Evolutionary conservation across 2,888 invertebrate genomes (phyloP).

Genomic region (Pinctada fucata): DNA sequence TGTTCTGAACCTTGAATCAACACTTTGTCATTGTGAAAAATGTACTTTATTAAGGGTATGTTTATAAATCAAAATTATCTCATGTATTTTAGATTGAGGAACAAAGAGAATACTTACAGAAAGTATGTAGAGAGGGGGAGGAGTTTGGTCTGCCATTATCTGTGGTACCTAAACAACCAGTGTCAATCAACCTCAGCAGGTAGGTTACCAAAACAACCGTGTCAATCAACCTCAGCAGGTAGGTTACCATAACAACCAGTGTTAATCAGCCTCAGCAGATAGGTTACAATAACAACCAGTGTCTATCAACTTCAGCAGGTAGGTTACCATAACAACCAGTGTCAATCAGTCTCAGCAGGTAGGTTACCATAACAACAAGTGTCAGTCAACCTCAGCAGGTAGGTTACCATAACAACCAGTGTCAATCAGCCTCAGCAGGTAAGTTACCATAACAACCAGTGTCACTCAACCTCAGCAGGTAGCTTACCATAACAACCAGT

Average conservation of each 20-base stretch:
- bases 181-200: slow-evolving; percentile 74
- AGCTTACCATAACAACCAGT: slow-evolving; percentile 74
- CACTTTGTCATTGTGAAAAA: no score
- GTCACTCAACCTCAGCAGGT: no score
- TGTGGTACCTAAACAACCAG: slow-evolving; percentile 72
- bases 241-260: slow-evolving; percentile 66
- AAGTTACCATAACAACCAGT: not conserved
- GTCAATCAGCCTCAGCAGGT: no score
- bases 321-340: slow-evolving; percentile 3
- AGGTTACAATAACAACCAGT: slow-evolving; percentile 66
- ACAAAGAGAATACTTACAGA: slow-evolving; percentile 71
- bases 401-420: not conserved
- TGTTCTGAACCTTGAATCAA: no score
- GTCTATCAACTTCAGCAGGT: slow-evolving; percentile 74
- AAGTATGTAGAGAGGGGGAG: slow-evolving; percentile 70
- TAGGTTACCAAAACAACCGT: slow-evolving; percentile 69
- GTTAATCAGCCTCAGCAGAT: slow-evolving; percentile 74
- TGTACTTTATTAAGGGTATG: no score
- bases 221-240: slow-evolving; percentile 74
- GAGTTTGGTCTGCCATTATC: slow-evolving; percentile 71
- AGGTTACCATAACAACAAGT: not conserved
- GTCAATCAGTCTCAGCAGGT: no score
- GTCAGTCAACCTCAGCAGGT: no score
- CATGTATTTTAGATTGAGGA: slow-evolving; percentile 65
- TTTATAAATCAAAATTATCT: no score